Conservation (phyloP, 2,797 vertebrate genomes). For the Zenarchopterus dispar region DNA sequence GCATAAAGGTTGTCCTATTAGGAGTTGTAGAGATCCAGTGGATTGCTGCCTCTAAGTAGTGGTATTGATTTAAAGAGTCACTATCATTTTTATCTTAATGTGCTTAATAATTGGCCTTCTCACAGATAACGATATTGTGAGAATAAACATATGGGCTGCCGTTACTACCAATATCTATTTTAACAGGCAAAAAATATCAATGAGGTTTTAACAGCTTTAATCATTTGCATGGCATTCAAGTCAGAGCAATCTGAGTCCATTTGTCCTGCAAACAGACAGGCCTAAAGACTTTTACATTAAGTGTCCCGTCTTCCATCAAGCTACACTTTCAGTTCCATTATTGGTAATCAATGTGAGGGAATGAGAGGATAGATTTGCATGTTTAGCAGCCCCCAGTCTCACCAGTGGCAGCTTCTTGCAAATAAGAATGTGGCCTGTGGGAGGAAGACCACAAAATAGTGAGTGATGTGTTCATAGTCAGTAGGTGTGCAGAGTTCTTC, state of each 20-base stretch:
- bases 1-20: too few species aligned
- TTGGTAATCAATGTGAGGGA: constrained; percentile 65
- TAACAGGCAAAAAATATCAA: constrained; percentile 44
- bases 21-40: too few species aligned
- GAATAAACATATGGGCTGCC: constrained; percentile 29
- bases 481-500: constrained; percentile 46
- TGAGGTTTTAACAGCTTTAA: constrained; percentile 53
- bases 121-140: not conserved
- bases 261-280: constrained; percentile 49
- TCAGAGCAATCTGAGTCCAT: constrained; percentile 28
- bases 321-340: constrained; percentile 58
- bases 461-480: constrained; percentile 58
- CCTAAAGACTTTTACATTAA: constrained; percentile 65
- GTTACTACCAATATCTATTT: constrained; percentile 41
- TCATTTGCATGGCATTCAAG: constrained; percentile 54
- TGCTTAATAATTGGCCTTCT: constrained; percentile 12
- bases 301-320: constrained; percentile 49
- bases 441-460: constrained; percentile 18
- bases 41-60: too few species aligned
- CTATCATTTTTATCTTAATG: too few species aligned
- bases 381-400: constrained; percentile 18
- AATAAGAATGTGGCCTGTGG: constrained; percentile 13
- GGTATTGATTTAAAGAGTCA: too few species aligned
- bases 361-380: constrained; percentile 41
- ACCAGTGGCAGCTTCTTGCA: constrained; percentile 24